Base-by-base conservation (phyloP, 2,888 invertebrate species). In the Trachelus stipa region DNA sequence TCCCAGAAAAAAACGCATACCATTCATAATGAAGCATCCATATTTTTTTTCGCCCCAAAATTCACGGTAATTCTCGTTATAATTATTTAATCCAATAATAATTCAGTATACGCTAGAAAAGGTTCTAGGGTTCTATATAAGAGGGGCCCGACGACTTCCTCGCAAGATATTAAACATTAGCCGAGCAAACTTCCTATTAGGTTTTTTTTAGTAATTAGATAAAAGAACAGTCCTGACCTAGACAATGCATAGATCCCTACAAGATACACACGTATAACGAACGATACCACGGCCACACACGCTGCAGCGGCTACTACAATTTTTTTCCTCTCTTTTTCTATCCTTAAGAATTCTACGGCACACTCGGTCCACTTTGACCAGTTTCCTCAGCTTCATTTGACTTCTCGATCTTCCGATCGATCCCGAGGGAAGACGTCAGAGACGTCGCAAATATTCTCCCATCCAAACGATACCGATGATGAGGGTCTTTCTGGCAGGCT, bases 21-120 rank as follows among this genome's bases (percentile, higher is more conserved):
- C 71, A 23, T 56, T 56, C 56, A 56, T 23, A 23, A 56, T 2
- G 56, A 56, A 56, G 23, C 56, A 56, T 56, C 2, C 23, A 23
- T 31, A 23, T 31, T 69, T 69, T 69, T 69, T 11, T 11, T 23
- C 30, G 35, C 3, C 11, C 12, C 35, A 30, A 35, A 15, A 12
- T 30, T 30, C 35, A 37, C 74, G 74, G 74, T 75, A 77, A 77
- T 15, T 75, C 71, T 77, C 77, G 30, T 74, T 77, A 56, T 75
- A 77, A 77, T 77, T 75, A 15, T 69, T 69, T 74, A 75, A 75
- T 77, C 69, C 75, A 71, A 77, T 77, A 69, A 77, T 34, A 75
- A 77, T 77, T 75, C 31, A 69, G 56, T 31, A 23, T 40, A 40
- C 77, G 11, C 11, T 3, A 34, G 23, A 30, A 31, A 34, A 71